Base-by-base conservation (phyloP, 2,797 vertebrate species). In the Enteromius unitaeniatus region DNA sequence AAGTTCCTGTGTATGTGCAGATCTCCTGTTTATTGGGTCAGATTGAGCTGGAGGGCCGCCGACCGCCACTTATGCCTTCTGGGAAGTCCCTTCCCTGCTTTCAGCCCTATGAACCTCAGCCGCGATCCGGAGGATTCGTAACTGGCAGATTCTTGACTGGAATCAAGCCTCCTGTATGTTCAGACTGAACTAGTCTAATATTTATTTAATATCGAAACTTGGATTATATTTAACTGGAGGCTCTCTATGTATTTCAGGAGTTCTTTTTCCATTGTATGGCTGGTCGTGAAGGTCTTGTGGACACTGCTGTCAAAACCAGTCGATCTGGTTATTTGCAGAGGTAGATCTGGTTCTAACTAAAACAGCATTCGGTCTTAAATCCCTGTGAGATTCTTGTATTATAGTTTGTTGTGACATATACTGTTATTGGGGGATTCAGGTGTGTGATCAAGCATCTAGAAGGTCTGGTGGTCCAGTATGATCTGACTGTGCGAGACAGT, bases 191-290 rank as follows among this genome's bases (percentile, higher is more conserved):
- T 23, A 10, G 1, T 58, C 9, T 19, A n/a, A 23, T 40, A 4
- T 0, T 19, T 4, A 15, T n/a, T 42, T 13, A n/a, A 64, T 1
- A 19, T 68, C 7, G 69, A 17, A 0, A 34, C 40, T 26, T 78
- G 9, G 6, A 28, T 55, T 55, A n/a, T n/a, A 28, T 62, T 60
- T 73, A 65, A 34, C 34, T 70, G 45, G 1, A 60, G 62, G 6
- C 10, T 53, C 13, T 70, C 1, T 74, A 47, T n/a, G 21, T 21
- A 62, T 73, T 87, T 0, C 82, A 99, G 98, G 98, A 99, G 89
- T 99, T 97, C 91, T 99, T 99, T 94, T 99, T 97, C 86, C 98
- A 99, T 87, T 99, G 98, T 89, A 99, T 99, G 98, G 98, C 98
- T 15, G 98, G 98, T 70, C 95, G 98, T 88, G 98, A 99, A 88